Evolutionary conservation across 2,113 vertebrate species (phyloP).

Genomic region (Hystrix cristata): DNA sequence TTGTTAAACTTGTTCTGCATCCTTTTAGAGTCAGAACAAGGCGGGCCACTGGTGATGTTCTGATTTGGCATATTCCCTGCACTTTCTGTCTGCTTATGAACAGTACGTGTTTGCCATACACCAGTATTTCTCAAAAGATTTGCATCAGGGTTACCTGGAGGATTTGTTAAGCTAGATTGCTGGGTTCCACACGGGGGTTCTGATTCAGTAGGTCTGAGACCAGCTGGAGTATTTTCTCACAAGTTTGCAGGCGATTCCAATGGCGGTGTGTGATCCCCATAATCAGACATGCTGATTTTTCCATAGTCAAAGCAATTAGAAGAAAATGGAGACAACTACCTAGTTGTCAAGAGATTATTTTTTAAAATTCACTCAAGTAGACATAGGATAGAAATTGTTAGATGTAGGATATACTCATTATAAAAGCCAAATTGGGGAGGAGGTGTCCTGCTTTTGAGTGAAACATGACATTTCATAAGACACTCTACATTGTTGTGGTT

Average conservation of each 20-base stretch:
- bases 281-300: neutral
- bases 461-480: conserved; percentile 15
- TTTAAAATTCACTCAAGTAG: conserved; percentile 44
- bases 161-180: neutral
- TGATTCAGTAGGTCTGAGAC: neutral
- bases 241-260: neutral
- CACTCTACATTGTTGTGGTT: neutral
- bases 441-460: neutral
- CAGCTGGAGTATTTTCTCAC: neutral
- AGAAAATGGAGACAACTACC: conserved; percentile 23
- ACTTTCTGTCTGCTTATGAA: neutral
- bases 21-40: neutral
- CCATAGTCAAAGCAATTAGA: neutral
- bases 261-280: neutral
- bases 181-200: neutral
- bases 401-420: neutral
- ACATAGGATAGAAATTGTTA: neutral
- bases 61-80: neutral
- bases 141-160: neutral
- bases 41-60: neutral
- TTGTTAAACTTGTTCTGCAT: neutral
- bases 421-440: neutral
- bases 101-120: neutral
- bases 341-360: neutral
- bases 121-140: neutral